These are phyloP conservation scores for Etheostoma cragini DNA, from an alignment of 2,113 vertebrate species.

Conservation along the genomic window DNA sequence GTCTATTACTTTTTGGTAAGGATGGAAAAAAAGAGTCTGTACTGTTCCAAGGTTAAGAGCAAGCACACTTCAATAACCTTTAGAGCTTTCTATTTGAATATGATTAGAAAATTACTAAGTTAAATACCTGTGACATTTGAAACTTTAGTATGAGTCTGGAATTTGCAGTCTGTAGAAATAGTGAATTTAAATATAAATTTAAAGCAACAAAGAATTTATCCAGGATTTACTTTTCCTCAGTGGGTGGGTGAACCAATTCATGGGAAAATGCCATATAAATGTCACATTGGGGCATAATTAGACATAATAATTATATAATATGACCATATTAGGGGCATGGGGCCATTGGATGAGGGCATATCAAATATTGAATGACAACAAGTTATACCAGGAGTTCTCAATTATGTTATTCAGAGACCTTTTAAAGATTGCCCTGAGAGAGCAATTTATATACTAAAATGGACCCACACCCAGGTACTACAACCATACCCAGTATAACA, in stretches of 20 bases:
- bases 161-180: conserved; percentile 65
- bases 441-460: not conserved
- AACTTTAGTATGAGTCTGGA: conserved; percentile 45
- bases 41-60: conserved; percentile 59
- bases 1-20: conserved; percentile 60
- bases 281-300: conserved; percentile 42
- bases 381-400: not conserved
- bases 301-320: conserved; percentile 13
- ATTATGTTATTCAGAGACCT: conserved; percentile 20
- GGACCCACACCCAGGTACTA: not conserved
- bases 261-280: conserved; percentile 46
- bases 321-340: not conserved
- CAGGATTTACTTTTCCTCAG: conserved; percentile 19
- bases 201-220: conserved; percentile 34
- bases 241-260: conserved; percentile 23
- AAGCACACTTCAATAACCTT: conserved; percentile 72
- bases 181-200: conserved; percentile 56
- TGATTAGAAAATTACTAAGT: conserved; percentile 67
- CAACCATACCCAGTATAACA: too few species aligned
- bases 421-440: not conserved
- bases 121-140: conserved; percentile 82
- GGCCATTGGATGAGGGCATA: conserved; percentile 13
- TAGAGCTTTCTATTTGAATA: conserved; percentile 66
- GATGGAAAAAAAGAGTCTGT: conserved; percentile 41
- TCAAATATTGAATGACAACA: conserved; percentile 7